phyloP scores from a whole-genome alignment of 2,113 vertebrate genomes.

The Todiramphus saurophagus region DNA sequence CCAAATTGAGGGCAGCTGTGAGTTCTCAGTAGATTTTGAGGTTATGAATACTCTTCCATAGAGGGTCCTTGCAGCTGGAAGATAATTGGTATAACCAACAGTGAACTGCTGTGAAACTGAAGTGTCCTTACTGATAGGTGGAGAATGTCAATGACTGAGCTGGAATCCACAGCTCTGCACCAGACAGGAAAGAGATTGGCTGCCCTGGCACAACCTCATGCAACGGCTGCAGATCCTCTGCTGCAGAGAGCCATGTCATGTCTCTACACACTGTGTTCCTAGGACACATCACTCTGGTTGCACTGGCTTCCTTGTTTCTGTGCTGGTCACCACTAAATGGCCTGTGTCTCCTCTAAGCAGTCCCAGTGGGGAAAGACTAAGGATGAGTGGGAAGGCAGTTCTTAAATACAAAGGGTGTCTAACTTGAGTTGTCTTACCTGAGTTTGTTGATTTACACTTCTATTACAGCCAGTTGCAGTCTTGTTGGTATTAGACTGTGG shows the following conservation, averaged over 20 bases:
- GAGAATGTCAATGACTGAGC: accelerated
- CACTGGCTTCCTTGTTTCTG: background rate
- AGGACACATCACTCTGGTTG: background rate
- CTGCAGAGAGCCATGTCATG: background rate
- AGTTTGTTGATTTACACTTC: background rate
- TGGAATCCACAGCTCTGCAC: background rate
- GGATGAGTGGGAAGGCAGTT: background rate
- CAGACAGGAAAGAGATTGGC: accelerated
- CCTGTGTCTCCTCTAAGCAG: background rate
- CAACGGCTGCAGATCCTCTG: accelerated
- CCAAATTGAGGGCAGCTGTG: background rate
- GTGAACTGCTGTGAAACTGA: background rate
- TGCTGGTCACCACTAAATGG: background rate
- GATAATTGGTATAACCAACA: background rate
- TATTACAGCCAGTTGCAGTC: background rate
- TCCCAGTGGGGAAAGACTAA: background rate
- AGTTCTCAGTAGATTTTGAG: background rate
- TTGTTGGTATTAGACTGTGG: background rate
- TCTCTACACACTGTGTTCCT: background rate
- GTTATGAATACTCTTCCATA: background rate
- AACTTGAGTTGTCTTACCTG: background rate
- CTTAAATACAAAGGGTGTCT: background rate
- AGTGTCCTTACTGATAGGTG: background rate
- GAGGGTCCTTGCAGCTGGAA: background rate
- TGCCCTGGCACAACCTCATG: background rate